Conservation (phyloP, 2,797 vertebrate species). For the Buceros bicornis region DNA sequence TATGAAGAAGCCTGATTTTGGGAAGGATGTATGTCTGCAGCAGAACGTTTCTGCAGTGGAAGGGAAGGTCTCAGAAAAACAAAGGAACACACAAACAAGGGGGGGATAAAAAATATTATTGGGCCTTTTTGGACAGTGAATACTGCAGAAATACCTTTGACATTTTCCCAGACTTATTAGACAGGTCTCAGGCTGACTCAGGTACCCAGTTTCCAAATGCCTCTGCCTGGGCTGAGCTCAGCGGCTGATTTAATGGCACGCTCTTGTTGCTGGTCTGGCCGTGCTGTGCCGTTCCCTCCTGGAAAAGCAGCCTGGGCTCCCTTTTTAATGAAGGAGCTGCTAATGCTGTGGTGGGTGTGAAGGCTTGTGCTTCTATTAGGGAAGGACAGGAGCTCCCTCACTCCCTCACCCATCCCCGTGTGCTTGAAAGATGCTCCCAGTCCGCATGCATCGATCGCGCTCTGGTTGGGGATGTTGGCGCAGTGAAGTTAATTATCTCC, state of each 20-base stretch:
- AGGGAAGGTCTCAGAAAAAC: background rate
- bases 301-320: background rate
- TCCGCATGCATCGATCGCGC: rapidly evolving
- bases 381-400: background rate
- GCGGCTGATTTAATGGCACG: slow-evolving; percentile 42
- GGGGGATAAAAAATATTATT: background rate
- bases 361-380: background rate
- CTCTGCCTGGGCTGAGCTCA: background rate
- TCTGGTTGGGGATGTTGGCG: background rate
- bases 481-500: background rate
- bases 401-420: background rate
- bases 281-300: background rate
- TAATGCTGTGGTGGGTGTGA: background rate
- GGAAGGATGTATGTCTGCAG: background rate
- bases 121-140: background rate
- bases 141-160: slow-evolving; percentile 16
- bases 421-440: background rate
- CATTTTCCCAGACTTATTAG: slow-evolving; percentile 45
- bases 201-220: background rate
- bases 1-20: slow-evolving; percentile 23
- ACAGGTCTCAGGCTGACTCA: background rate
- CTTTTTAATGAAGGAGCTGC: slow-evolving; percentile 18
- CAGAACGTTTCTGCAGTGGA: background rate
- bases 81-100: background rate
- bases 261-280: background rate